Conservation (phyloP, 2,113 vertebrate species). For the Hemibagrus wyckioides region DNA sequence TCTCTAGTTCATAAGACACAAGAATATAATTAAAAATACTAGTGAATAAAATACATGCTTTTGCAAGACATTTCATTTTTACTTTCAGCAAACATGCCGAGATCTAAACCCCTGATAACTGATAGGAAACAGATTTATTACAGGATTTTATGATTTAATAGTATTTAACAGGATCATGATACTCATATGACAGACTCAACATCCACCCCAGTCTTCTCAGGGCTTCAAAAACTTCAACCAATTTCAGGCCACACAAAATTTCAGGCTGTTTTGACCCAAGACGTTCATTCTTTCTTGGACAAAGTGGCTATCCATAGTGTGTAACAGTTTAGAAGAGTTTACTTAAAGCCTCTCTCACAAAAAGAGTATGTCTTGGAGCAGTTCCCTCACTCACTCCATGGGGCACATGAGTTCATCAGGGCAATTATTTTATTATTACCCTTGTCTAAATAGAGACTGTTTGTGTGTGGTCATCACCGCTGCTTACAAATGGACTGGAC, state of each 20-base stretch:
- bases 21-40: background rate
- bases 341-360: background rate
- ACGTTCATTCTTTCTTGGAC: background rate
- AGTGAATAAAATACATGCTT: background rate
- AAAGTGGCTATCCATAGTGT: background rate
- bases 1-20: background rate
- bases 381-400: background rate
- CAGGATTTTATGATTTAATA: background rate
- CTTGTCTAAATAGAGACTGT: too few species aligned
- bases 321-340: too few species aligned
- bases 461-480: too few species aligned
- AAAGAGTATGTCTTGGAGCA: background rate
- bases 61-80: background rate
- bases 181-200: background rate
- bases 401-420: background rate
- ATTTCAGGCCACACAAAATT: background rate
- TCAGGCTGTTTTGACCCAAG: background rate
- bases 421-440: background rate
- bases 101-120: background rate
- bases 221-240: background rate
- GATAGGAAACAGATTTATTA: background rate
- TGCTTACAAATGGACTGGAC: background rate
- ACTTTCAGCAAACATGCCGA: background rate
- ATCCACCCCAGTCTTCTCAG: background rate
- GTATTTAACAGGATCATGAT: background rate